These are phyloP conservation scores for Ochropleura plecta DNA, from an alignment of 2,888 invertebrate genomes.

Conservation along the genomic window DNA sequence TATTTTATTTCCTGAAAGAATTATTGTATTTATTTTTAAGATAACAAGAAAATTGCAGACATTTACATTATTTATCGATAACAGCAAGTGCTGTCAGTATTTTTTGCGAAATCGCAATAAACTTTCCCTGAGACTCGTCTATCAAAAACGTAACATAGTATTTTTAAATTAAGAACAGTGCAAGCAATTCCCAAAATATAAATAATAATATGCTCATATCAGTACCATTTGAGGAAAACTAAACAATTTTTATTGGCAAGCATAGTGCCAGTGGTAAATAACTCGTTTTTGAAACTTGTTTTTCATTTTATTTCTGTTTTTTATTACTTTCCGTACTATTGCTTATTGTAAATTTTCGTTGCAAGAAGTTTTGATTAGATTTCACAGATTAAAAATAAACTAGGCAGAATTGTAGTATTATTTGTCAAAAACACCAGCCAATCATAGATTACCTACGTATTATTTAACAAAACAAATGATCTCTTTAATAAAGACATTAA, in stretches of 20 bases:
- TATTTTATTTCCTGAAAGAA: too few species aligned
- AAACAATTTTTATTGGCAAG: neutral
- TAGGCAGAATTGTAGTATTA: neutral
- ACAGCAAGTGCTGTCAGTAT: too few species aligned
- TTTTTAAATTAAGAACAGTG: slow-evolving; percentile 4
- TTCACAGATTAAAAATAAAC: neutral
- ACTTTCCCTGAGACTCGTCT: neutral
- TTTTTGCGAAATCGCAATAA: too few species aligned
- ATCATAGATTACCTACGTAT: neutral
- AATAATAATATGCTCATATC: neutral
- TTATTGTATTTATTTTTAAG: too few species aligned
- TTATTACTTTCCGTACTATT: slow-evolving; percentile 11
- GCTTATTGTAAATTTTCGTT: neutral
- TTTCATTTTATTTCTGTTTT: slow-evolving; percentile 20
- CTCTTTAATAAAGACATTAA: neutral
- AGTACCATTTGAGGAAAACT: neutral
- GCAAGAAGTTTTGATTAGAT: neutral
- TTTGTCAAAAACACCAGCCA: neutral
- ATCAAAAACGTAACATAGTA: neutral
- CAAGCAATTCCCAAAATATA: neutral
- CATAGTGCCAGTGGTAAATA: neutral
- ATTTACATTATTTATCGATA: too few species aligned
- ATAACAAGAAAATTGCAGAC: too few species aligned
- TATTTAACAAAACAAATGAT: neutral
- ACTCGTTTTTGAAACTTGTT: neutral